Conservation (phyloP, 2,797 vertebrate genomes). For the Podarcis siculus region DNA sequence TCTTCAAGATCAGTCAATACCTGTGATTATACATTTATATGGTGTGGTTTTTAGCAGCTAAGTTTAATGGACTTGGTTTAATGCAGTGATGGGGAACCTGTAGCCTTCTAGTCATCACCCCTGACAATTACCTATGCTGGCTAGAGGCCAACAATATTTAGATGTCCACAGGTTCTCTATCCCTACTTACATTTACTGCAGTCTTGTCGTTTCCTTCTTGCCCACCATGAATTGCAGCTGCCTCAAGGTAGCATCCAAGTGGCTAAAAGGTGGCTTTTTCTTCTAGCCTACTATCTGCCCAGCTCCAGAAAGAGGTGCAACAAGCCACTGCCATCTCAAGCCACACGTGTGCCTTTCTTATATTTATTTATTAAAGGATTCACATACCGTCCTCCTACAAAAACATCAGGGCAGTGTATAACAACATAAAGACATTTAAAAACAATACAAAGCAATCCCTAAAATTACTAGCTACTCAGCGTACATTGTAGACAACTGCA, state of each 20-base stretch:
- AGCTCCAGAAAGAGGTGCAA: background rate
- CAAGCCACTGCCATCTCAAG: background rate
- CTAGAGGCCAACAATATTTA: background rate
- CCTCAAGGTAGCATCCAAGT: background rate
- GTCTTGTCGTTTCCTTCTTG: background rate
- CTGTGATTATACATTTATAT: background rate
- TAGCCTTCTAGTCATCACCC: background rate
- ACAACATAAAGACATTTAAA: too few species aligned
- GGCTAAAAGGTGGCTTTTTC: background rate
- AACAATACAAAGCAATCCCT: too few species aligned
- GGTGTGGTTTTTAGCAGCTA: background rate
- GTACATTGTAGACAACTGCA: too few species aligned
- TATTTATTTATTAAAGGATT: background rate
- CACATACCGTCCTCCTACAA: too few species aligned
- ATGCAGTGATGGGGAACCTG: background rate
- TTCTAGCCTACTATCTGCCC: background rate
- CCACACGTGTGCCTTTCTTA: background rate
- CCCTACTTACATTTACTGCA: background rate
- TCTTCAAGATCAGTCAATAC: background rate
- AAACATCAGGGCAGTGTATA: too few species aligned
- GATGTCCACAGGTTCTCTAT: background rate
- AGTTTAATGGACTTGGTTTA: background rate
- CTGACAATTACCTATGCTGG: too few species aligned
- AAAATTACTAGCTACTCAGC: too few species aligned
- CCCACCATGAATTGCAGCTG: background rate